phyloP scores from a whole-genome alignment of 1,140 invertebrate genomes.

The Arion vulgaris region DNA sequence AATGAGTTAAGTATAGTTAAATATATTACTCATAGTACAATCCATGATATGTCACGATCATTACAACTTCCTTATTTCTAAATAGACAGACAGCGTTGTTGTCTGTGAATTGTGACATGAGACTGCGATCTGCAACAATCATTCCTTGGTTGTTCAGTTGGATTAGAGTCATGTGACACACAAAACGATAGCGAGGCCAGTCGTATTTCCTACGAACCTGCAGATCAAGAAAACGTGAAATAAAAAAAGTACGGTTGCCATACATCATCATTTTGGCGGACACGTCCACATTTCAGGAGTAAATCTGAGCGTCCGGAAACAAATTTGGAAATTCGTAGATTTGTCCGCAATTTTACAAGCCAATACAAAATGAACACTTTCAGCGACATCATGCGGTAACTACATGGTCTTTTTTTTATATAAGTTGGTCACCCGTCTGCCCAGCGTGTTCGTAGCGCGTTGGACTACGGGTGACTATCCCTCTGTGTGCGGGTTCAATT shows the following conservation, averaged over 20 bases:
- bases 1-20: too few relatives aligned
- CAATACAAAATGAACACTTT: too few relatives aligned
- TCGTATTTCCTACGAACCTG: slow-evolving; percentile 16
- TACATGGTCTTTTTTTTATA: neutral
- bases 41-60: slow-evolving; percentile 15
- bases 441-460: too few relatives aligned
- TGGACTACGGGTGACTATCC: too few relatives aligned
- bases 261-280: neutral
- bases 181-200: slow-evolving; percentile 20
- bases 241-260: too few relatives aligned
- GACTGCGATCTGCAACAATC: slow-evolving; percentile 12
- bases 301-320: too few relatives aligned
- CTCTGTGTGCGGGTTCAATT: too few relatives aligned
- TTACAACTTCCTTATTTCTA: neutral
- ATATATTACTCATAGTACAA: slow-evolving; percentile 15
- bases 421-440: too few relatives aligned
- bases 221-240: neutral
- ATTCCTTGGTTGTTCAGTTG: slow-evolving; percentile 14
- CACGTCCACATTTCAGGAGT: too few relatives aligned
- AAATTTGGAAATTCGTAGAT: too few relatives aligned
- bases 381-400: too few relatives aligned
- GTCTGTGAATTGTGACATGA: neutral
- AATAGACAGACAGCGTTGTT: slow-evolving; percentile 1
- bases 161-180: slow-evolving; percentile 33
- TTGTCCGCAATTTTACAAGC: too few relatives aligned